phyloP scores from a whole-genome alignment of 2,113 vertebrate species.

The Sander vitreus region DNA sequence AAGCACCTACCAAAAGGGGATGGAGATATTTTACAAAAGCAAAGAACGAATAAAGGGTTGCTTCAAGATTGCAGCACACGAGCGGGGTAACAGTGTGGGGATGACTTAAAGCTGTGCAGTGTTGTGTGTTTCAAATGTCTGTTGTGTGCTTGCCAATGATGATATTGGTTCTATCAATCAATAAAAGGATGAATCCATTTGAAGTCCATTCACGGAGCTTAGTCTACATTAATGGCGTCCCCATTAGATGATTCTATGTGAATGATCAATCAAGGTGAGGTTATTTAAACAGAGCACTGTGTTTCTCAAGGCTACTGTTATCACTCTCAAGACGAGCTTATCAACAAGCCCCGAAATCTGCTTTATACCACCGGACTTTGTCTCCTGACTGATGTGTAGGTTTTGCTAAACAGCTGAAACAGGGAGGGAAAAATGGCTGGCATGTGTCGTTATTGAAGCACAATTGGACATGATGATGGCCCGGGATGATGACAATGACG shows the following conservation, averaged over 20 bases:
- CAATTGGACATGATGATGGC: slow-evolving; percentile 58
- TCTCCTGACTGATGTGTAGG: slow-evolving; percentile 36
- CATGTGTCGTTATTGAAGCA: slow-evolving; percentile 53
- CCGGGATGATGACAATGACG: slow-evolving; percentile 51
- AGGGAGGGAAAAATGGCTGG: slow-evolving; percentile 42
- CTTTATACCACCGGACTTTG: slow-evolving; percentile 32
- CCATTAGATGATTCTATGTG: slow-evolving; percentile 26
- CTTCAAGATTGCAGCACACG: slow-evolving; percentile 18
- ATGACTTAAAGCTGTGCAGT: neutral
- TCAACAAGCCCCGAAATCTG: slow-evolving; percentile 35
- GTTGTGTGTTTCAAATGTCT: slow-evolving; percentile 3
- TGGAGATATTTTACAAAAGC: slow-evolving; percentile 37
- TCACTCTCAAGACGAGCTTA: slow-evolving; percentile 26
- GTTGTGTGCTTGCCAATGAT: neutral
- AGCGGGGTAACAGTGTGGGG: neutral
- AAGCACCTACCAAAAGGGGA: slow-evolving; percentile 28
- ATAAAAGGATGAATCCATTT: slow-evolving; percentile 32
- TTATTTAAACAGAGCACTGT: slow-evolving; percentile 38
- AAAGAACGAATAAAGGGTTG: slow-evolving; percentile 45
- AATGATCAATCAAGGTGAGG: slow-evolving; percentile 38
- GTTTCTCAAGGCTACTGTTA: slow-evolving; percentile 41
- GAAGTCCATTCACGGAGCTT: neutral
- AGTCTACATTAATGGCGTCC: slow-evolving; percentile 28
- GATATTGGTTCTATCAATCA: slow-evolving; percentile 22
- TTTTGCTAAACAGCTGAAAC: slow-evolving; percentile 54